Conservation (phyloP, 53 echinoderm and acorn worm species). For the Luidia sarsii region DNA sequence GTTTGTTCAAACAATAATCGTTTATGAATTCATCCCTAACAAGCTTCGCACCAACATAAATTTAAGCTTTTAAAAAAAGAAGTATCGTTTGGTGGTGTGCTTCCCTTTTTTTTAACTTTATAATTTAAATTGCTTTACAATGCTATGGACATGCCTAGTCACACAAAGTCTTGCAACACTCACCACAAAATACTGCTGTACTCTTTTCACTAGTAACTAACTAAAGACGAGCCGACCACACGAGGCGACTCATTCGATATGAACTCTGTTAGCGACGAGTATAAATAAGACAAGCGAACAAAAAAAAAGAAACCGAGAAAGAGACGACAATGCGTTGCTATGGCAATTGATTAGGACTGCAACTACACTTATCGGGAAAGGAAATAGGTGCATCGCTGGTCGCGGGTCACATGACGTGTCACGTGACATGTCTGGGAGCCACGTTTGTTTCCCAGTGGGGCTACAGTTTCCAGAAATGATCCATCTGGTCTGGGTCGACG, state of each 20-base stretch:
- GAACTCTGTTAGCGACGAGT: background rate
- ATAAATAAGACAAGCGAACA: background rate
- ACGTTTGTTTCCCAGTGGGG: too few species aligned
- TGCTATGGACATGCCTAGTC: constrained; percentile 45
- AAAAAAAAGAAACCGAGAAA: too few species aligned
- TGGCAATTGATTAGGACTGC: too few species aligned
- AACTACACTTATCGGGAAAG: too few species aligned
- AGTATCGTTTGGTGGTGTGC: constrained; percentile 24
- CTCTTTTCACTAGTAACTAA: constrained; percentile 16
- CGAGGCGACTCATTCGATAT: background rate
- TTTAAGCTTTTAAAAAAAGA: constrained; percentile 37
- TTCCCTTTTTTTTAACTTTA: background rate
- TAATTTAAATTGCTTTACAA: constrained; percentile 40
- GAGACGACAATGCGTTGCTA: too few species aligned
- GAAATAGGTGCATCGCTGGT: too few species aligned
- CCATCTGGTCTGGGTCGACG: too few species aligned
- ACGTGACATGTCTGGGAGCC: too few species aligned
- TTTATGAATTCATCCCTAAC: background rate
- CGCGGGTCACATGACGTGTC: too few species aligned
- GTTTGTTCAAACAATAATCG: too few species aligned
- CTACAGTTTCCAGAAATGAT: too few species aligned
- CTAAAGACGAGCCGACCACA: constrained; percentile 9
- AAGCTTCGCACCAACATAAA: constrained; percentile 40
- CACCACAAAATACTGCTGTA: constrained; percentile 32
- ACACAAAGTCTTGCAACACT: constrained; percentile 21